Percentiles rank a stretch among this genome's conserved stretches.
Conservation (phyloP, 2,888 invertebrate genomes). For the Sturmia bella region DNA sequence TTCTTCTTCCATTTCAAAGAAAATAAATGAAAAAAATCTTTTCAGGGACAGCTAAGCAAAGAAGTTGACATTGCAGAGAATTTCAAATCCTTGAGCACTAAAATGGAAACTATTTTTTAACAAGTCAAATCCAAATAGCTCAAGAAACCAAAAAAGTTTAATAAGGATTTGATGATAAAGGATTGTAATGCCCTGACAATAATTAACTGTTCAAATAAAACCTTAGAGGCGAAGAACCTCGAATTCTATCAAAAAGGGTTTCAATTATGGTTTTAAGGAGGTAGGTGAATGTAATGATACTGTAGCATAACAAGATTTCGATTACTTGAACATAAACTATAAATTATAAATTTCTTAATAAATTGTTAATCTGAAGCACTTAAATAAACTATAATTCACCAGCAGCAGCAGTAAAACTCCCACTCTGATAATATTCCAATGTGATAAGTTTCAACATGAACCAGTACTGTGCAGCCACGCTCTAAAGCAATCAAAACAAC, state of each 20-base stretch:
- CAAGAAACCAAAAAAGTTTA: too few species aligned
- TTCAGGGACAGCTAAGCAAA: background rate
- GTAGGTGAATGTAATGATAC: too few species aligned
- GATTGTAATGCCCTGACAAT: too few species aligned
- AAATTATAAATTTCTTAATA: slow-evolving; percentile 7
- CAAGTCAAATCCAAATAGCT: too few species aligned
- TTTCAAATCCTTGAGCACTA: background rate
- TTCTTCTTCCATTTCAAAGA: slow-evolving; percentile 17
- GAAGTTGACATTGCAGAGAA: background rate
- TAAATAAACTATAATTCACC: slow-evolving; percentile 3
- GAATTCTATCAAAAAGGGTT: too few species aligned
- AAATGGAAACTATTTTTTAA: background rate
- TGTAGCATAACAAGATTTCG: too few species aligned
- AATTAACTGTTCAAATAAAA: too few species aligned
- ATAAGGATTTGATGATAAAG: too few species aligned
- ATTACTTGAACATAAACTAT: too few species aligned
- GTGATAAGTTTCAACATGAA: slow-evolving; percentile 53
- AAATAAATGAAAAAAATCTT: slow-evolving; percentile 13
- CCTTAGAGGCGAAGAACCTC: too few species aligned
- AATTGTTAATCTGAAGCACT: slow-evolving; percentile 10
- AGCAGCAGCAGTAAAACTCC: slow-evolving; percentile 31
- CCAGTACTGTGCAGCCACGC: slow-evolving; percentile 51
- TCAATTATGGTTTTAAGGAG: too few species aligned
- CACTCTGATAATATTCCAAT: slow-evolving; percentile 53
- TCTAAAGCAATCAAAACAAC: slow-evolving; percentile 69